Base-by-base conservation (phyloP, 1,140 invertebrate species). In the Platyura marginata region DNA sequence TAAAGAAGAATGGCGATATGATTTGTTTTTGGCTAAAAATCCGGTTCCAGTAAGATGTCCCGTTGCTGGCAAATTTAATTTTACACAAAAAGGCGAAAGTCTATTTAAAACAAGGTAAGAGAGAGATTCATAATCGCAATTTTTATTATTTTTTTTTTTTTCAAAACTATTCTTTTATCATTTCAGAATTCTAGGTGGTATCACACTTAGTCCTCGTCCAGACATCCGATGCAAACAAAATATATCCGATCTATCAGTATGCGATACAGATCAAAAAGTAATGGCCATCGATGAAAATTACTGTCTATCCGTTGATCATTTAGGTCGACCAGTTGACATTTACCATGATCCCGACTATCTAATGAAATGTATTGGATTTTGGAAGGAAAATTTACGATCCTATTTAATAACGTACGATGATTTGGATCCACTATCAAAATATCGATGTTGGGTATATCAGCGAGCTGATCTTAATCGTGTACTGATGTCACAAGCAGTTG, bases 401-500 rank as follows among this genome's bases (percentile, higher is more conserved):
- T 97, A 96, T 66, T 62, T 98, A 2, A 89, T 97, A 45, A 98
- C 94, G 0, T 96, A 88, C 59, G 92, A 97, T 61, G 88, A 92
- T 56, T 67, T 95, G 47, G 93, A 98, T 71, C 84, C 93, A 0
- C 86, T 90, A 49, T 94, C 89, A 13, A 89, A 81, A 62, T 98
- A 95, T 61, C 74, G 91, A 50, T 98, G 93, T 59, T 98, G 93
- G 93, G 91, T 95, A 0, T 98, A 96, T 66, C 90, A 95, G 58
- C 71, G 93, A 52, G 79, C 88, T 20, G 92, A 95, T 71, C 73
- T 95, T 47, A 96, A 95, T 54, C 54, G 59, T 46, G 71, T 93
- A 16, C 63, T 87, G 2, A 84, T 92, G 82, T 92, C 88, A 3
- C 79, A 89, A 60, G 80, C 90, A 11, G 72, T 93, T 22, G 90